phyloP scores from a whole-genome alignment of 2,797 vertebrate genomes.

The Natrix natrix region DNA sequence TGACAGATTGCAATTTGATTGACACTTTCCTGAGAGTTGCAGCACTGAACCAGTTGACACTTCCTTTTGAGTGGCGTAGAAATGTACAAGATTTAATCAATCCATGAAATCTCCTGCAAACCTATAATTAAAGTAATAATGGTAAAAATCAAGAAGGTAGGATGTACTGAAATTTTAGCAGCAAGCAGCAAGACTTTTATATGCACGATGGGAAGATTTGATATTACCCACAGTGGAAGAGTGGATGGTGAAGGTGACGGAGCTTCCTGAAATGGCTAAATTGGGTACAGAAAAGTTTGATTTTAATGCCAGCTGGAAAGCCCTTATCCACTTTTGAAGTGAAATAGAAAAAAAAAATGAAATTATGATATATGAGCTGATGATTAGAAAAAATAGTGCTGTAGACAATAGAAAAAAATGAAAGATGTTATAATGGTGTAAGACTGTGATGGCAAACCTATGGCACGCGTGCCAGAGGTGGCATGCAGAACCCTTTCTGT shows the following conservation, averaged over 20 bases:
- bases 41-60: neutral
- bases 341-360: neutral
- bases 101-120: neutral
- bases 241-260: neutral
- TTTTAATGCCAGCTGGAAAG: neutral
- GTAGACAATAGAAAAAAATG: neutral
- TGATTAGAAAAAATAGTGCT: neutral
- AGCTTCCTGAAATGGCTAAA: neutral
- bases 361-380: neutral
- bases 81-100: neutral
- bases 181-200: neutral
- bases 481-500: too few relatives aligned
- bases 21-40: neutral
- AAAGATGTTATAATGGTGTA: neutral
- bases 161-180: neutral
- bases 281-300: neutral
- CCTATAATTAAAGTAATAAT: conserved; percentile 1
- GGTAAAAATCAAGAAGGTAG: neutral
- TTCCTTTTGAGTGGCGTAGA: neutral
- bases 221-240: neutral
- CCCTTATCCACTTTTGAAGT: neutral
- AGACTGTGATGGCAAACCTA: too few relatives aligned
- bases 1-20: neutral
- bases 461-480: too few relatives aligned
- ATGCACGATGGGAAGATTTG: neutral